A percentile compares a stretch with the other conserved stretches of the same genome.
Conservation (phyloP, 1,140 invertebrate species). For the Heliconius congener region DNA sequence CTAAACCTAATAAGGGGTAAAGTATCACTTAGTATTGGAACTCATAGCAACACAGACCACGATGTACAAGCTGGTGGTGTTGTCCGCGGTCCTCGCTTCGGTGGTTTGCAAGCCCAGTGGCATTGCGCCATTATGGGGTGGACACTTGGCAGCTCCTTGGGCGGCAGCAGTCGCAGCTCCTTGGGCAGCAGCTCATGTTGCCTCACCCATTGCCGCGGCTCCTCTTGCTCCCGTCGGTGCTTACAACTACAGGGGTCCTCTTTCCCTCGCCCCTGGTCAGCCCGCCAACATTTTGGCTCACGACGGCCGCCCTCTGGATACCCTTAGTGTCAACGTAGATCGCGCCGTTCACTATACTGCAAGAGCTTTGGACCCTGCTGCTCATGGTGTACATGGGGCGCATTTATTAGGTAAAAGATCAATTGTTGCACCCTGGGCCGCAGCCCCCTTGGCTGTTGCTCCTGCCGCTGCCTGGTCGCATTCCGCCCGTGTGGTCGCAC, state of each 20-base stretch:
- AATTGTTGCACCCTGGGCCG: constrained; percentile 42
- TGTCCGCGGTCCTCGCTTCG: constrained; percentile 63
- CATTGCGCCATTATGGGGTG: constrained; percentile 50
- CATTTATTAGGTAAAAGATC: constrained; percentile 68
- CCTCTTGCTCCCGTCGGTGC: constrained; percentile 46
- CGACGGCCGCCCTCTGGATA: constrained; percentile 75
- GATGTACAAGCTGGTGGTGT: constrained; percentile 79
- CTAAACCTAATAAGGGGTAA: constrained; percentile 44
- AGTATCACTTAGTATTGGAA: constrained; percentile 56
- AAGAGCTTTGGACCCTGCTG: constrained; percentile 55
- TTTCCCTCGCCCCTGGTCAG: constrained; percentile 66
- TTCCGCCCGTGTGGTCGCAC: constrained; percentile 30
- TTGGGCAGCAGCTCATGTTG: constrained; percentile 51
- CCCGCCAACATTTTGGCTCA: constrained; percentile 71
- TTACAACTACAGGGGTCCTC: constrained; percentile 65
- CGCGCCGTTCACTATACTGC: constrained; percentile 72
- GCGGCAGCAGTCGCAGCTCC: constrained; percentile 29
- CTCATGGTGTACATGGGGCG: constrained; percentile 47
- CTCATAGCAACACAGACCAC: constrained; percentile 79
- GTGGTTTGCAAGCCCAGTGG: constrained; percentile 69
- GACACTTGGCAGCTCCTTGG: constrained; percentile 33
- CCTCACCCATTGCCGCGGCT: constrained; percentile 31
- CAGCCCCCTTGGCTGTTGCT: constrained; percentile 36
- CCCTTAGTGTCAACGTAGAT: constrained; percentile 76
- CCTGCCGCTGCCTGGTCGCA: constrained; percentile 39